Conservation (phyloP, 2,113 vertebrate species). For the Lagopus muta region DNA sequence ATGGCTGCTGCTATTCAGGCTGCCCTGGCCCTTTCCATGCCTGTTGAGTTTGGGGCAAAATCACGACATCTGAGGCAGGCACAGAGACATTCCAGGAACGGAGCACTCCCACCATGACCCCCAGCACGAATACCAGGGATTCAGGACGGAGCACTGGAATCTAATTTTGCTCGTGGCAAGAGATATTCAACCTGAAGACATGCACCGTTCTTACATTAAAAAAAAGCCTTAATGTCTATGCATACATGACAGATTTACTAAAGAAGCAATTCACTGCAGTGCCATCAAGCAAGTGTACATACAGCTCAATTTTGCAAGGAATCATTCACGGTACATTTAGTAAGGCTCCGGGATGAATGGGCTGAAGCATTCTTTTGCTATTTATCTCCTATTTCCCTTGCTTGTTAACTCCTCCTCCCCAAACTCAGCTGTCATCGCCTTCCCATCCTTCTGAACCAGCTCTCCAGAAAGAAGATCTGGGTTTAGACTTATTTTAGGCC, state of each 20-base stretch:
- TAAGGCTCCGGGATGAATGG: not conserved
- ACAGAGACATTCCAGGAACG: rapidly evolving
- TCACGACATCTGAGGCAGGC: rapidly evolving
- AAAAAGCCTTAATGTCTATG: not conserved
- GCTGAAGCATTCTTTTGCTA: not conserved
- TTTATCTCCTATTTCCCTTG: conserved; percentile 8
- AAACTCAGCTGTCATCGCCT: rapidly evolving
- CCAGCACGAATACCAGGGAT: rapidly evolving
- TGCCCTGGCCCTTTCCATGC: not conserved
- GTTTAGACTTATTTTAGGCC: too few relatives aligned
- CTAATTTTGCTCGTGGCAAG: not conserved
- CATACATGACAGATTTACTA: not conserved
- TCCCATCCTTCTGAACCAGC: not conserved
- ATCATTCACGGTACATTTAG: conserved; percentile 26
- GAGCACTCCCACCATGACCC: too few relatives aligned
- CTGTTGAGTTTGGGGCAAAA: not conserved
- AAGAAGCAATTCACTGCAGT: not conserved
- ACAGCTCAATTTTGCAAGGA: not conserved
- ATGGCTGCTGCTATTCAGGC: not conserved
- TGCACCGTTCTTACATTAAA: not conserved
- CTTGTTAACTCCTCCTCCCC: not conserved
- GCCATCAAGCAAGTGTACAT: not conserved
- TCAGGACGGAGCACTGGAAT: rapidly evolving
- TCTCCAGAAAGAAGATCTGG: not conserved
- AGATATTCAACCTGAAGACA: not conserved